These are phyloP conservation scores for Oncorhynchus kisutch DNA, from an alignment of 2,113 vertebrate species.

Conservation along the genomic window DNA sequence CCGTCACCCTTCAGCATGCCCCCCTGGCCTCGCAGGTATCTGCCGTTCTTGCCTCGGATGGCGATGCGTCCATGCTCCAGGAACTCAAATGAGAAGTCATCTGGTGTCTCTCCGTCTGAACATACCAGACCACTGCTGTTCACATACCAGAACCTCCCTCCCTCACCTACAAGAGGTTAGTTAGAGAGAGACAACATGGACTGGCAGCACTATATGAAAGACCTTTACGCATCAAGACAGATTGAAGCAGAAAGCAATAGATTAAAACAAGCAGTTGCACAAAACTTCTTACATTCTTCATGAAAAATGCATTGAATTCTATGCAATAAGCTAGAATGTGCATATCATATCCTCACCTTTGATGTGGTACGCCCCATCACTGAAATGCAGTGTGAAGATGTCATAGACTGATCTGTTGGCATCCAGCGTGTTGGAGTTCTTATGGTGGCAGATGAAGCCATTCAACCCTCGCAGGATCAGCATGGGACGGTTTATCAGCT, in stretches of 20 bases:
- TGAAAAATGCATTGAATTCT: no score
- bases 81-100: slow-evolving; percentile 91
- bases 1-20: slow-evolving; percentile 90
- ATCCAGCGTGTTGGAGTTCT: slow-evolving; percentile 88
- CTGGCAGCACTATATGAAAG: no score
- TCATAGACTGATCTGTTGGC: slow-evolving; percentile 92
- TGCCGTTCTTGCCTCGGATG: slow-evolving; percentile 84
- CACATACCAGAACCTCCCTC: slow-evolving; percentile 88
- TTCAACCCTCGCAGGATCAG: slow-evolving; percentile 90
- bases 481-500: slow-evolving; percentile 92
- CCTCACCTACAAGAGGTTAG: slow-evolving; percentile 71
- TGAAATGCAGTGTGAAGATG: slow-evolving; percentile 87
- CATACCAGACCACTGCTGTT: slow-evolving; percentile 84
- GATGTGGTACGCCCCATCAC: slow-evolving; percentile 89
- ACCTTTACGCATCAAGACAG: no score
- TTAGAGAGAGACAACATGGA: neutral
- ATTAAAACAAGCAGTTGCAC: no score
- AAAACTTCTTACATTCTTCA: no score
- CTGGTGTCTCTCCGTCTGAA: slow-evolving; percentile 85
- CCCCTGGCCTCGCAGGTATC: slow-evolving; percentile 87
- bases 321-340: neutral
- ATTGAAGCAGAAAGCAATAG: no score
- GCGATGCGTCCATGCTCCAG: slow-evolving; percentile 85
- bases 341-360: slow-evolving; percentile 75
- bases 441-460: slow-evolving; percentile 91